Conservation (phyloP, 2,797 vertebrate genomes). For the Periophthalmus magnuspinnatus region DNA sequence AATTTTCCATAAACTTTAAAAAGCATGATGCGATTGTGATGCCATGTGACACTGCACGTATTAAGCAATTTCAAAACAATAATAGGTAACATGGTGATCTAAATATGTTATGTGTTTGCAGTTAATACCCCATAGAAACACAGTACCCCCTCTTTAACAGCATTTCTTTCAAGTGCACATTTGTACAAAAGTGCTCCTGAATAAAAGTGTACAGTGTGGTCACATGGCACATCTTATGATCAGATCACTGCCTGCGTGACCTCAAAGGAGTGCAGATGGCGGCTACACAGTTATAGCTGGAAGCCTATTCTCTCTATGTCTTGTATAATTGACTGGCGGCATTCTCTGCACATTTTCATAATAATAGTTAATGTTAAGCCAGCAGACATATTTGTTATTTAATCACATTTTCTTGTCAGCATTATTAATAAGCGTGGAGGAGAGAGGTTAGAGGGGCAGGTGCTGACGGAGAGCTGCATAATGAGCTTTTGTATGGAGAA, state of each 20-base stretch:
- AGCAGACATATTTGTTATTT: conserved; percentile 52
- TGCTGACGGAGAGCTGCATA: conserved; percentile 65
- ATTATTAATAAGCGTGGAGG: conserved; percentile 69
- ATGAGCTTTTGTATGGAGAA: conserved; percentile 59
- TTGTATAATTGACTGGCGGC: neutral
- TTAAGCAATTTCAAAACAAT: too few relatives aligned
- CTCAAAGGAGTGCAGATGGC: neutral
- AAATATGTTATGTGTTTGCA: too few relatives aligned
- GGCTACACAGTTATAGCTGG: neutral
- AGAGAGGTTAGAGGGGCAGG: conserved; percentile 49
- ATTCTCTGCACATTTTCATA: neutral
- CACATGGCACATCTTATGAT: neutral
- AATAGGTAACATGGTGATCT: too few relatives aligned
- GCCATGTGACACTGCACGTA: too few relatives aligned
- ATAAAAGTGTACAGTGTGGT: neutral
- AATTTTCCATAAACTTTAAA: too few relatives aligned
- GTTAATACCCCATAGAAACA: too few relatives aligned
- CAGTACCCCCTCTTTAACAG: neutral
- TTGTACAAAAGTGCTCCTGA: neutral
- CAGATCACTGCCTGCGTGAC: conserved; percentile 1
- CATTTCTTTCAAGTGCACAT: neutral
- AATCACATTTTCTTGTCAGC: conserved; percentile 67
- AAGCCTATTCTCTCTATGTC: neutral
- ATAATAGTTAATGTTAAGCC: conserved; percentile 9
- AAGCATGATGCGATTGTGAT: too few relatives aligned